Conservation (phyloP, 1,140 invertebrate genomes). For the Drosophila pseudoananassae region DNA sequence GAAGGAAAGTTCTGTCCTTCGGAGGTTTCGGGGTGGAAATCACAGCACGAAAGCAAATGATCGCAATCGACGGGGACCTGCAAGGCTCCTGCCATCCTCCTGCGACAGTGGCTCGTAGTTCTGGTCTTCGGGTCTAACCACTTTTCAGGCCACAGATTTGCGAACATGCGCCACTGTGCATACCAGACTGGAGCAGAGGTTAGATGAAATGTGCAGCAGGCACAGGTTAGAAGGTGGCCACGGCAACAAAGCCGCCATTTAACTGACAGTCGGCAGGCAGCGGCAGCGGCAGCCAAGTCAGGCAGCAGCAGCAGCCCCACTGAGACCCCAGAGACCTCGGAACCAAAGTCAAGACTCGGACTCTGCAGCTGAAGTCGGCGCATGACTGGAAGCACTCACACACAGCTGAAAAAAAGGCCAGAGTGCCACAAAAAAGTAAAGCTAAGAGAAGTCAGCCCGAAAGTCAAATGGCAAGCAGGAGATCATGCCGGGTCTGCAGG, state of each 20-base stretch:
- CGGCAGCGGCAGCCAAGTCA: constrained; percentile 42
- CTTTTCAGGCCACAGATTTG: too few relatives aligned
- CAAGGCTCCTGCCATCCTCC: constrained; percentile 31
- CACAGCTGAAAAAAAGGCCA: not conserved
- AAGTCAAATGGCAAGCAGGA: constrained; percentile 81
- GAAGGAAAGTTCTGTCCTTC: constrained; percentile 51
- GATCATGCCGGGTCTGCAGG: constrained; percentile 61
- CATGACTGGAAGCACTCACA: constrained; percentile 70
- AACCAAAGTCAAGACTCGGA: constrained; percentile 37
- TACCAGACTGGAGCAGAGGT: constrained; percentile 66
- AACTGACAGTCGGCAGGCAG: constrained; percentile 66
- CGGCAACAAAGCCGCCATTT: constrained; percentile 74
- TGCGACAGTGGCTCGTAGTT: not conserved
- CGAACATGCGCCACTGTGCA: constrained; percentile 27
- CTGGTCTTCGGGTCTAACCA: too few relatives aligned
- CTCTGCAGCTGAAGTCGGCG: constrained; percentile 36
- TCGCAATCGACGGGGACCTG: constrained; percentile 67
- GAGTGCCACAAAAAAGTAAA: constrained; percentile 5
- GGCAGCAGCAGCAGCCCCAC: constrained; percentile 54
- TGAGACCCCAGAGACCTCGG: constrained; percentile 53
- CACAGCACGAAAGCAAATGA: constrained; percentile 80
- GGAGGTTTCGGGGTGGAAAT: constrained; percentile 66
- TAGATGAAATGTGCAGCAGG: constrained; percentile 69
- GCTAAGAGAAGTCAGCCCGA: constrained; percentile 54
- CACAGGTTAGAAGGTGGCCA: constrained; percentile 79